Base-by-base conservation (phyloP, 2,797 vertebrate genomes). In the Hyperoplus lanceolatus region DNA sequence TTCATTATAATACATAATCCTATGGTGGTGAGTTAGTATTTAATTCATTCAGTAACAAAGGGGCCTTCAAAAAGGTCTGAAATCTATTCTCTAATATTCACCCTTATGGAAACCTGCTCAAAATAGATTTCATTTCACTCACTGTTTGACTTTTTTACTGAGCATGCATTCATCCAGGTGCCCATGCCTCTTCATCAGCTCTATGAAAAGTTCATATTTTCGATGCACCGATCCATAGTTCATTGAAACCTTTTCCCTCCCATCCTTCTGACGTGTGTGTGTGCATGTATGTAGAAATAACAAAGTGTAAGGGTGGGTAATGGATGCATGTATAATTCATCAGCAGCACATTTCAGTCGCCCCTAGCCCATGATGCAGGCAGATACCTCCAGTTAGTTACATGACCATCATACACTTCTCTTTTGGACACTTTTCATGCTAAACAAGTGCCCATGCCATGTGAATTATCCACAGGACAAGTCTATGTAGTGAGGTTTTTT, bases 291-390 rank as follows among this genome's bases (percentile, higher is more conserved):
- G 70, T 82, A 42, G 58, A 29, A 57, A 80, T 69, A 79, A 64
- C 89, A 86, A 83, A 79, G 83, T 87, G 9, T 7, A 18, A n/a
- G 8, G 43, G 66, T 15, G 77, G 68, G 59, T 89, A 93, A 93
- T 93, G 87, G 90, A 90, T 71, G 58, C 51, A 92, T 94, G 69
- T 89, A 92, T 94, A 91, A 94, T 94, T 70, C 84, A 93, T 88
- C 74, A 81, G 66, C 43, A 69, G 42, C 78, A 73, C 78, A 86
- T 90, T 92, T 90, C 65, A 69, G 55, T 77, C 1, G 13, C 53
- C 42, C 71, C 12, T 43, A 49, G 53, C 55, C 63, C 14, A 13
- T 82, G 78, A 87, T 75, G 77, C 74, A 80, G 29, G 75, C 79
- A 70, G 57, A 81, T 63, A 43, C 73, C 68, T 74, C 65, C n/a